Percentiles rank a stretch among this genome's conserved stretches.
phyloP scores from a whole-genome alignment of 1,140 invertebrate genomes.

The Drosophila bocki region DNA sequence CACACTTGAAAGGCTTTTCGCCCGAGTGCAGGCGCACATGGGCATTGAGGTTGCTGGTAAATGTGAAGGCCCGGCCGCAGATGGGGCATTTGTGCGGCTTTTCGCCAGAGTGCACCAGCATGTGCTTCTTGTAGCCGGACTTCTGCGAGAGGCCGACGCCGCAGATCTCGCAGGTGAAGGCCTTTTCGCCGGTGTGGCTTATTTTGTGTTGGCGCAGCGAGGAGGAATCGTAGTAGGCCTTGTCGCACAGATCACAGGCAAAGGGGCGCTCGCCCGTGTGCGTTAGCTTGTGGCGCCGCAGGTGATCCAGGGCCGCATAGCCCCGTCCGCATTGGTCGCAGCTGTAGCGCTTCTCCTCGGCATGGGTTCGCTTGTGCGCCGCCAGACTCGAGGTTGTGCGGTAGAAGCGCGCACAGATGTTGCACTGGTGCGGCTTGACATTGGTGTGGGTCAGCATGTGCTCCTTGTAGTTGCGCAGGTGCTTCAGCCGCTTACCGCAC shows the following conservation, averaged over 20 bases:
- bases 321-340: constrained; percentile 67
- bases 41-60: constrained; percentile 84
- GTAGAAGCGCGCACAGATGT: constrained; percentile 74
- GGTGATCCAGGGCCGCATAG: constrained; percentile 65
- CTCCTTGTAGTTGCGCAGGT: constrained; percentile 76
- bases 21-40: constrained; percentile 88
- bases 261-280: constrained; percentile 74
- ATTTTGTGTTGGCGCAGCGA: constrained; percentile 79
- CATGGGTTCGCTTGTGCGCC: constrained; percentile 74
- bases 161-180: constrained; percentile 82
- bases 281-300: constrained; percentile 64
- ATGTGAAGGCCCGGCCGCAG: constrained; percentile 76
- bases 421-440: constrained; percentile 70
- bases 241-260: constrained; percentile 77
- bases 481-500: constrained; percentile 73
- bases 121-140: constrained; percentile 82
- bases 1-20: constrained; percentile 87
- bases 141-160: constrained; percentile 82
- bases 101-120: constrained; percentile 80
- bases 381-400: constrained; percentile 78
- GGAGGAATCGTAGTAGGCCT: constrained; percentile 80
- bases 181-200: constrained; percentile 78
- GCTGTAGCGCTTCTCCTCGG: constrained; percentile 67
- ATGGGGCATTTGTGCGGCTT: constrained; percentile 79
- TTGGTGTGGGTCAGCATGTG: constrained; percentile 80